A percentile compares a stretch with the other conserved stretches of the same genome.
Conservation (phyloP, 2,113 vertebrate species). For the Potamarius usumacintae region DNA sequence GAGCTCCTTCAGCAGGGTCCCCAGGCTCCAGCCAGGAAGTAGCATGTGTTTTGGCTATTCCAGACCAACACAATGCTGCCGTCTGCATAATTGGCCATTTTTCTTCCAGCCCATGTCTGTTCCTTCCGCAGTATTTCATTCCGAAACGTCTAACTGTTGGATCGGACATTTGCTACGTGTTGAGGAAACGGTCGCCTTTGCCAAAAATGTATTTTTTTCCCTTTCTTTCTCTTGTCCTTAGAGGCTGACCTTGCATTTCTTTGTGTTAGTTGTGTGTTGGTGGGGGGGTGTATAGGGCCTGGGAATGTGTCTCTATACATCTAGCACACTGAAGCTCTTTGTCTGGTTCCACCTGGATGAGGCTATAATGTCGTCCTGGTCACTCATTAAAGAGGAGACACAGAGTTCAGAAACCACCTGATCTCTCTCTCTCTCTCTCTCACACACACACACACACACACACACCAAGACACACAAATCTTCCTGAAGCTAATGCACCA, state of each 20-base stretch:
- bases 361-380: constrained; percentile 44
- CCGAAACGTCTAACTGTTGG: background rate
- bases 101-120: constrained; percentile 19
- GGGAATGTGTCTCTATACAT: constrained; percentile 39
- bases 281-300: background rate
- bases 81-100: constrained; percentile 35
- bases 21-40: constrained; percentile 44
- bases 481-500: background rate
- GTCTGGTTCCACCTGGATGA: constrained; percentile 54
- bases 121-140: constrained; percentile 43
- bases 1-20: constrained; percentile 17
- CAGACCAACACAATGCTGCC: constrained; percentile 45
- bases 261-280: background rate
- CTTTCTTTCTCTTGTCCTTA: too few species aligned
- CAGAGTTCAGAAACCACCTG: constrained; percentile 18
- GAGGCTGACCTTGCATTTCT: background rate
- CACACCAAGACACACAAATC: constrained; percentile 27
- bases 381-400: constrained; percentile 53
- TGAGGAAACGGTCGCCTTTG: background rate
- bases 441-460: constrained; percentile 19
- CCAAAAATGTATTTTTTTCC: background rate
- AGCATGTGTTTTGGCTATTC: constrained; percentile 52
- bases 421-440: background rate
- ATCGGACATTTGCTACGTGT: constrained; percentile 27
- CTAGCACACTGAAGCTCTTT: constrained; percentile 48